phyloP scores from a whole-genome alignment of 2,888 invertebrate species.

The Cyaniris semiargus region DNA sequence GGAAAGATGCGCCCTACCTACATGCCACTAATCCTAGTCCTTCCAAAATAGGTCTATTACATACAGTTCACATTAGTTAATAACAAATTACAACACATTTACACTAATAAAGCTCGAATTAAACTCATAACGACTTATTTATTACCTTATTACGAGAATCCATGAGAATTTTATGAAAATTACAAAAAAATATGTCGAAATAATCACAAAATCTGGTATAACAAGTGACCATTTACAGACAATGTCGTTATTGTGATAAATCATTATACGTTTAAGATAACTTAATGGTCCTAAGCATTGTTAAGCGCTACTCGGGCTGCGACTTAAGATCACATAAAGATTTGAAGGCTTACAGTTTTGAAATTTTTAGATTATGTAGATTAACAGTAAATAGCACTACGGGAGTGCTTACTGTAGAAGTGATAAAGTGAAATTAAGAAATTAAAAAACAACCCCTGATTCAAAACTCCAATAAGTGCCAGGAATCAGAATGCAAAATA shows the following conservation, averaged over 20 bases:
- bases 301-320: background rate
- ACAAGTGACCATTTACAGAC: slow-evolving; percentile 14
- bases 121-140: background rate
- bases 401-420: too few relatives aligned
- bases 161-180: slow-evolving; percentile 1
- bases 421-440: background rate
- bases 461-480: too few relatives aligned
- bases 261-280: background rate
- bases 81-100: background rate
- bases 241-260: slow-evolving; percentile 22
- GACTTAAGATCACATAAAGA: slow-evolving; percentile 24
- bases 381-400: too few relatives aligned
- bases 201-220: slow-evolving; percentile 4
- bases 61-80: background rate
- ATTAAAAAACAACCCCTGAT: too few relatives aligned
- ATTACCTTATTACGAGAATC: background rate
- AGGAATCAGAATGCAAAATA: too few relatives aligned
- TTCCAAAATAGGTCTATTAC: background rate
- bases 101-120: background rate
- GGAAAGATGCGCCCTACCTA: too few relatives aligned
- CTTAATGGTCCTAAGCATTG: slow-evolving; percentile 2
- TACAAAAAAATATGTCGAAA: background rate
- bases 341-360: slow-evolving; percentile 23
- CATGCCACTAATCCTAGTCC: too few relatives aligned
- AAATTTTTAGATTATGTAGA: background rate